phyloP scores from a whole-genome alignment of 2,797 vertebrate genomes.

The Melanotaenia pygmaea region DNA sequence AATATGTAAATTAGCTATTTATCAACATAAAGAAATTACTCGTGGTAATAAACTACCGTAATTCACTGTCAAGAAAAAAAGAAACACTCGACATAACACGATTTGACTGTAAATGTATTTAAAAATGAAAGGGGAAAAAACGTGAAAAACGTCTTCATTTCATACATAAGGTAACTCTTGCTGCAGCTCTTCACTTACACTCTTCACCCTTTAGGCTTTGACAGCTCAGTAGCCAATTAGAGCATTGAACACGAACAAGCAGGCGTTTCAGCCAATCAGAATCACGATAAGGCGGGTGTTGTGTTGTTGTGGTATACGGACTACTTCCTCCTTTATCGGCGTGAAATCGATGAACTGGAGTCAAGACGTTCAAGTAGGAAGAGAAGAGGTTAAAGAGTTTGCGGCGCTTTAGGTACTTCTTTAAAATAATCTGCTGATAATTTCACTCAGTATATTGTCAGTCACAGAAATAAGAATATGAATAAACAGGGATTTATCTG shows the following conservation, averaged over 20 bases:
- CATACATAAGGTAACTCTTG: background rate
- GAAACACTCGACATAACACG: background rate
- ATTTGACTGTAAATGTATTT: background rate
- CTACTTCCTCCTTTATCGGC: conserved; percentile 57
- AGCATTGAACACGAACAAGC: background rate
- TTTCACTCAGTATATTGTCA: background rate
- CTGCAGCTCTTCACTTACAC: background rate
- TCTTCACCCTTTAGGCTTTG: background rate
- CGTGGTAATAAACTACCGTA: background rate
- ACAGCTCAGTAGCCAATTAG: conserved; percentile 37
- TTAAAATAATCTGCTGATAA: accelerated
- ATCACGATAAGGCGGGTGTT: conserved; percentile 33
- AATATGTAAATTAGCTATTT: background rate
- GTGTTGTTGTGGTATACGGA: conserved; percentile 43
- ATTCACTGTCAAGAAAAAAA: background rate
- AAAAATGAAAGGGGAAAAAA: background rate
- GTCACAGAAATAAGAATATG: background rate
- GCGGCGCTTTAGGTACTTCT: background rate
- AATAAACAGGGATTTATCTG: background rate
- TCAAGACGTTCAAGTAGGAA: background rate
- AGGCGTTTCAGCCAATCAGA: conserved; percentile 48
- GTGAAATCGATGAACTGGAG: conserved; percentile 54
- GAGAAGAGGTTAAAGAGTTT: background rate
- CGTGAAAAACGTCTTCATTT: background rate
- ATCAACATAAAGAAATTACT: background rate